phyloP scores from a whole-genome alignment of 2,888 invertebrate species.

The Synanthedon andrenaeformis region DNA sequence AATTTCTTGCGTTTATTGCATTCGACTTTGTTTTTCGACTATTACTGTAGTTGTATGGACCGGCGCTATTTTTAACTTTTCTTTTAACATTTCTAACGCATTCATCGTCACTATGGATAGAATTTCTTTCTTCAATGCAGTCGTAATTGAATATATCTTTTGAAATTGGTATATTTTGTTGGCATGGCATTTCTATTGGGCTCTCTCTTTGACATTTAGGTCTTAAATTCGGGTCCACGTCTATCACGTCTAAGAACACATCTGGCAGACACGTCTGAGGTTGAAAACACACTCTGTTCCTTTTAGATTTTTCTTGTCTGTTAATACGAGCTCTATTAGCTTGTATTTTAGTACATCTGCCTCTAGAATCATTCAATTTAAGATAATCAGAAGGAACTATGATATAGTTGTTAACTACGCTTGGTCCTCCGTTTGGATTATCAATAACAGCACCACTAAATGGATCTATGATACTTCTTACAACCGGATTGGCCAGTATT shows the following conservation, averaged over 20 bases:
- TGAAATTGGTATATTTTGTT: neutral
- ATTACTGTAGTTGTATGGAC: neutral
- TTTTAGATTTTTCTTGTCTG: neutral
- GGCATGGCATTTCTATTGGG: neutral
- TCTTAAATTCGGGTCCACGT: neutral
- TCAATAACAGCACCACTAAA: conserved; percentile 11
- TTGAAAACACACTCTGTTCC: neutral
- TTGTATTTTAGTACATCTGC: conserved; percentile 2
- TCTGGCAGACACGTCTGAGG: neutral
- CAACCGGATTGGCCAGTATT: conserved; percentile 18
- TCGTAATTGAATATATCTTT: neutral
- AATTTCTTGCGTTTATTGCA: neutral
- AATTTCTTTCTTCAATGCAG: neutral
- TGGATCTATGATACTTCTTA: conserved; percentile 22
- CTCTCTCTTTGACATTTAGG: neutral
- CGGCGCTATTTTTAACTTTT: neutral
- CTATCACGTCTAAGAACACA: neutral
- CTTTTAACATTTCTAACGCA: neutral
- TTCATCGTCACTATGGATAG: no score
- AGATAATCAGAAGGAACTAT: conserved; percentile 22
- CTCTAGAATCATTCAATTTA: conserved; percentile 9
- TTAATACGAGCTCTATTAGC: neutral
- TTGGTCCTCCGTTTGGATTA: conserved; percentile 22
- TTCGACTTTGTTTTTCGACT: neutral
- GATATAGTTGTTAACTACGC: conserved; percentile 31